Conservation (phyloP, 2,113 vertebrate genomes). For the Melozone crissalis region DNA sequence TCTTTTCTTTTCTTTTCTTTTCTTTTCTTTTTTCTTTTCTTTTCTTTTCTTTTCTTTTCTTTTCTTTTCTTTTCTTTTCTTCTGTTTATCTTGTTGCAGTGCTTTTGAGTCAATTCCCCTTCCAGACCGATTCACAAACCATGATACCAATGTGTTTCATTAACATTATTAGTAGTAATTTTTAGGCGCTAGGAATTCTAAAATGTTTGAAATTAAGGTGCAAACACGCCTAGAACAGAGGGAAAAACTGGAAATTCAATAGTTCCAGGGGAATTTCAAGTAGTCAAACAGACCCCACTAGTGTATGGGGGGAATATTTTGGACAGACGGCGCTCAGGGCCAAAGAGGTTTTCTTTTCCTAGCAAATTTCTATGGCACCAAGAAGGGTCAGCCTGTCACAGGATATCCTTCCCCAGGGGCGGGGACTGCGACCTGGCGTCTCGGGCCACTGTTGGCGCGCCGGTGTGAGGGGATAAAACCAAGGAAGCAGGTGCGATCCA, state of each 20-base stretch:
- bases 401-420: background rate
- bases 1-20: too few species aligned
- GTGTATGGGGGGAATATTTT: fast-evolving
- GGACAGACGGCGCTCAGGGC: too few species aligned
- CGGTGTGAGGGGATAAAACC: background rate
- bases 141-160: fast-evolving
- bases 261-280: background rate
- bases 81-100: background rate
- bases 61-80: fast-evolving
- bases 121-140: background rate
- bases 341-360: background rate
- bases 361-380: background rate
- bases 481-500: background rate
- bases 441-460: background rate
- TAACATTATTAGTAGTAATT: background rate
- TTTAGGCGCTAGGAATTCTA: background rate
- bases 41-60: too few species aligned
- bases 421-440: fast-evolving
- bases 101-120: background rate
- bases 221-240: background rate
- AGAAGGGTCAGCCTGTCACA: background rate
- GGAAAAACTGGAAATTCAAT: background rate
- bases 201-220: background rate
- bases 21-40: too few species aligned
- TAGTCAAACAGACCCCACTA: background rate